These are phyloP conservation scores for Callorhinus ursinus DNA, from an alignment of 2,113 vertebrate genomes.

Conservation along the genomic window DNA sequence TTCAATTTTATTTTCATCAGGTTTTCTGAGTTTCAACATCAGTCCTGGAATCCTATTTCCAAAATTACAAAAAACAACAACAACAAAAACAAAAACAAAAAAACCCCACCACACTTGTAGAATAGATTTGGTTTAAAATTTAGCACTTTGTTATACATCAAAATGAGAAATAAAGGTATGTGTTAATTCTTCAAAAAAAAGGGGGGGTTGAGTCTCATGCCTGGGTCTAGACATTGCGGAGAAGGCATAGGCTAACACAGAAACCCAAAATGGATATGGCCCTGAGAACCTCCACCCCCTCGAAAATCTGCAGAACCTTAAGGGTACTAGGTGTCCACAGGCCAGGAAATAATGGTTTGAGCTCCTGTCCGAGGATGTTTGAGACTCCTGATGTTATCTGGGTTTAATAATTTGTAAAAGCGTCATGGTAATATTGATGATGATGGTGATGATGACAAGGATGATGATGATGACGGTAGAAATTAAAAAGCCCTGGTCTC, in stretches of 20 bases:
- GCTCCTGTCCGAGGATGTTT: not conserved
- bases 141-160: no score
- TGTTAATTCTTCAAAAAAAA: no score
- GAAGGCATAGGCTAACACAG: not conserved
- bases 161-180: no score
- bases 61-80: no score
- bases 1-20: not conserved
- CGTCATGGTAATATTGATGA: not conserved
- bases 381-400: not conserved
- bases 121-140: no score
- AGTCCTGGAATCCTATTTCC: not conserved
- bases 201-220: not conserved
- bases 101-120: no score
- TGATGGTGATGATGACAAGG: not conserved
- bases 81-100: no score
- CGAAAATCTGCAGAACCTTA: not conserved
- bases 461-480: not conserved
- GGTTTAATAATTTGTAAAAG: constrained; percentile 7
- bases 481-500: not conserved
- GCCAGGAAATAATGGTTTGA: constrained; percentile 14
- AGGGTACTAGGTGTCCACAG: not conserved
- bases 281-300: not conserved
- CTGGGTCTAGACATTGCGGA: not conserved
- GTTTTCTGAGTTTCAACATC: not conserved
- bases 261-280: not conserved